Percentiles rank a stretch among this genome's conserved stretches.
These are phyloP conservation scores for Scomber scombrus DNA, from an alignment of 2,113 vertebrate genomes.

Conservation along the genomic window DNA sequence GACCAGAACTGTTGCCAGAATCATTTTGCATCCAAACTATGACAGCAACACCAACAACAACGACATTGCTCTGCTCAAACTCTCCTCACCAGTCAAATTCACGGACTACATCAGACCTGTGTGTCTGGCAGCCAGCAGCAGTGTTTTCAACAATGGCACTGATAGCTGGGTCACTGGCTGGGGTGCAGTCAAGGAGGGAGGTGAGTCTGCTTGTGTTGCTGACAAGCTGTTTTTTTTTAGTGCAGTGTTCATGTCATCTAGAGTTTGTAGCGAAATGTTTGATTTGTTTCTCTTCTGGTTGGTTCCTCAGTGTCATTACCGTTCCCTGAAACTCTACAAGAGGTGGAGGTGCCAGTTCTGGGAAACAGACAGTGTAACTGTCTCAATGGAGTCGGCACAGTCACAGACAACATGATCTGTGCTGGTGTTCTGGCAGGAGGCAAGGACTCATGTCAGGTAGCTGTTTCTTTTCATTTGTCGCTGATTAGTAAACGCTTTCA, in stretches of 20 bases:
- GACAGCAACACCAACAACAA: constrained; percentile 61
- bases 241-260: constrained; percentile 53
- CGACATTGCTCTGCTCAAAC: constrained; percentile 79
- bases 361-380: constrained; percentile 75
- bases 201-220: constrained; percentile 55
- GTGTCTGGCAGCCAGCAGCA: constrained; percentile 82
- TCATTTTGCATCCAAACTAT: constrained; percentile 68
- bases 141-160: constrained; percentile 80
- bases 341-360: constrained; percentile 75
- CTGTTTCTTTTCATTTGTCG: not conserved
- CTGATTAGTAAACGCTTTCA: not conserved
- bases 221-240: constrained; percentile 10
- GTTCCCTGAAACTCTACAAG: constrained; percentile 71
- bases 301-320: constrained; percentile 50
- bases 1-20: not conserved
- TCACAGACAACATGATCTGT: constrained; percentile 87
- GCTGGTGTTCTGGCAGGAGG: constrained; percentile 82
- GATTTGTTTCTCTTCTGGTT: not conserved
- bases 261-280: constrained; percentile 65
- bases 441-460: constrained; percentile 82
- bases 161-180: constrained; percentile 85
- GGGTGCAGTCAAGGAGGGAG: constrained; percentile 80
- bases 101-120: constrained; percentile 76
- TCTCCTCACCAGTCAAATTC: constrained; percentile 63
- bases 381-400: constrained; percentile 55